Percentiles rank a stretch among this genome's conserved stretches.
These are phyloP conservation scores for Coenobita brevimanus DNA, from an alignment of 1,140 invertebrate genomes.

Conservation along the genomic window DNA sequence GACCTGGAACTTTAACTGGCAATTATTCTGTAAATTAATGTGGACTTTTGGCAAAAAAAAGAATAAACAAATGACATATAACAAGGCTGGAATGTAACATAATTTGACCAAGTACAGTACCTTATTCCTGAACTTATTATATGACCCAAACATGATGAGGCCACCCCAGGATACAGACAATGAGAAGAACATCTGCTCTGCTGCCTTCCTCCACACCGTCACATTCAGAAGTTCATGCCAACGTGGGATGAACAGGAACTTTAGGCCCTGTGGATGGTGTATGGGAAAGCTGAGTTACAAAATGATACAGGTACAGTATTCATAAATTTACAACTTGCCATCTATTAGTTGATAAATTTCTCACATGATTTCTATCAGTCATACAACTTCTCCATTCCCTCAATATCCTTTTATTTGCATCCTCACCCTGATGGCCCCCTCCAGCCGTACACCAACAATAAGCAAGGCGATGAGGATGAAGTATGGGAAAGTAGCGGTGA, in stretches of 20 bases:
- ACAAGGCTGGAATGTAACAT: no score
- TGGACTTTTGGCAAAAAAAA: no score
- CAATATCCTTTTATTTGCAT: not conserved
- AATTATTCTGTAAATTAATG: no score
- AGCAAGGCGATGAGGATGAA: conserved; percentile 74
- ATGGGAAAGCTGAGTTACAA: not conserved
- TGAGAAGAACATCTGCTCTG: conserved; percentile 76
- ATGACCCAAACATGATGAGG: conserved; percentile 76
- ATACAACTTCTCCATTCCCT: no score
- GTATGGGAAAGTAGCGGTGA: conserved; percentile 76
- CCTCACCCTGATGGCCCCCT: conserved; percentile 75
- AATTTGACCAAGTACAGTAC: no score
- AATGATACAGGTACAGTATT: not conserved
- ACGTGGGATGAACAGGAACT: conserved; percentile 90
- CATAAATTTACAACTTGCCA: not conserved
- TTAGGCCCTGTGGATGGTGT: conserved; percentile 78
- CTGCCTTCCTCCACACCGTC: conserved; percentile 75
- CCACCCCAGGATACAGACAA: conserved; percentile 75
- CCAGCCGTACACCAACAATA: conserved; percentile 73
- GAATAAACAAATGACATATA: no score
- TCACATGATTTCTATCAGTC: not conserved
- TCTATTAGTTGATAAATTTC: not conserved
- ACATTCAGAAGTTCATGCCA: conserved; percentile 83
- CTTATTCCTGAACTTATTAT: conserved; percentile 75
- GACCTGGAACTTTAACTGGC: no score